A percentile compares a stretch with the other conserved stretches of the same genome.
Evolutionary conservation across 53 echinoderm and acorn worm species (phyloP).

Genomic region (Stichopus horrens): DNA sequence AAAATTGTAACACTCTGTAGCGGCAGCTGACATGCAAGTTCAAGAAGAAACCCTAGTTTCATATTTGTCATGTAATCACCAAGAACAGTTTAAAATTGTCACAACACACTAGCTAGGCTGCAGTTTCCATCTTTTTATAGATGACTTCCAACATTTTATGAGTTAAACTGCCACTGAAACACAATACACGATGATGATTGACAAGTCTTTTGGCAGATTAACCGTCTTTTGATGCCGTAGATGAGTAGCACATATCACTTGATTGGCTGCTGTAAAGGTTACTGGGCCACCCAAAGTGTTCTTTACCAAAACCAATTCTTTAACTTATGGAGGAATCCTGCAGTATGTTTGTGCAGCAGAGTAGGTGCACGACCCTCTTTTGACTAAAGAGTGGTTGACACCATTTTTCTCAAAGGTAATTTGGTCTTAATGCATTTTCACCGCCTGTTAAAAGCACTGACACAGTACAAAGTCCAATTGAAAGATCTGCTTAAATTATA

Average conservation of each 20-base stretch:
- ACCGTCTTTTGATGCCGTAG: neutral
- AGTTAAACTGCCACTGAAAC: neutral
- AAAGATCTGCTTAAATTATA: neutral
- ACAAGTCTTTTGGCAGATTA: slow-evolving; percentile 8
- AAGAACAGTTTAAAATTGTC: no score
- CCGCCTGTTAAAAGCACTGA: neutral
- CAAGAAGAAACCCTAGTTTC: no score
- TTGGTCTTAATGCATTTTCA: neutral
- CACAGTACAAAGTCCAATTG: neutral
- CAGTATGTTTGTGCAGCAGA: slow-evolving; percentile 18
- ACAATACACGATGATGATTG: slow-evolving; percentile 16
- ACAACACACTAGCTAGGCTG: no score
- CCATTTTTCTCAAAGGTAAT: slow-evolving; percentile 17
- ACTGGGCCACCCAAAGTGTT: slow-evolving; percentile 22
- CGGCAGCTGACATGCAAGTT: no score
- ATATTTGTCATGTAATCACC: no score
- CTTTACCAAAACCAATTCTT: neutral
- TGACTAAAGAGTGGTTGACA: slow-evolving; percentile 4
- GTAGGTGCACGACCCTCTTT: slow-evolving; percentile 42
- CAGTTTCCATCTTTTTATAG: no score
- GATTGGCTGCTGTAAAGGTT: slow-evolving; percentile 21
- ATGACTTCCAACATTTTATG: slow-evolving; percentile 3
- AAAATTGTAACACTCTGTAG: no score
- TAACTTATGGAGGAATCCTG: slow-evolving; percentile 13
- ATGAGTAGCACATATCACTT: neutral